Conservation (phyloP, 2,113 vertebrate genomes). For the Pelecanoides urinatrix region DNA sequence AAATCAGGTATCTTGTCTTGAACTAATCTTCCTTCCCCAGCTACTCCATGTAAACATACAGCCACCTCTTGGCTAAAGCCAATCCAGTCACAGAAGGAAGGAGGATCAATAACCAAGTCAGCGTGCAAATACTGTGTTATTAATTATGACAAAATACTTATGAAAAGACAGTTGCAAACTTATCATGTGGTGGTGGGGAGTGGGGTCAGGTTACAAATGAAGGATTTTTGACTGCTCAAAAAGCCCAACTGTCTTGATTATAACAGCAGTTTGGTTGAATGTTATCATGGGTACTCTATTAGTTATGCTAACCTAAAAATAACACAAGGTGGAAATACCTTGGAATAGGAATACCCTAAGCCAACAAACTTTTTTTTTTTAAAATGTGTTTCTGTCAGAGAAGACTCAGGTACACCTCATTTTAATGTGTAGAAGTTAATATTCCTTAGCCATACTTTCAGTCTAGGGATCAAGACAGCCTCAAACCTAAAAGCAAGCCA, state of each 20-base stretch:
- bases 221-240: background rate
- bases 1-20: background rate
- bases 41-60: background rate
- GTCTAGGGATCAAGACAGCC: background rate
- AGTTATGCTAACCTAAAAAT: background rate
- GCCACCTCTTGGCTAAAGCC: background rate
- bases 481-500: background rate
- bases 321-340: background rate
- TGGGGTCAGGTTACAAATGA: background rate
- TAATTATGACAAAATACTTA: background rate
- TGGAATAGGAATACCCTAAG: too few relatives aligned
- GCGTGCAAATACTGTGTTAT: background rate
- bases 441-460: background rate
- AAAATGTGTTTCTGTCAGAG: background rate
- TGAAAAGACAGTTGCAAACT: fast-evolving
- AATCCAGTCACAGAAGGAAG: background rate
- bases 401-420: background rate
- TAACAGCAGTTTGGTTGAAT: background rate
- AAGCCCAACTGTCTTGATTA: background rate
- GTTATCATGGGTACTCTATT: background rate
- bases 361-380: background rate
- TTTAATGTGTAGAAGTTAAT: background rate
- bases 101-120: background rate
- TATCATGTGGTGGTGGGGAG: fast-evolving
- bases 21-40: background rate